Base-by-base conservation (phyloP, 2,113 vertebrate genomes). In the Nettapus auritus region DNA sequence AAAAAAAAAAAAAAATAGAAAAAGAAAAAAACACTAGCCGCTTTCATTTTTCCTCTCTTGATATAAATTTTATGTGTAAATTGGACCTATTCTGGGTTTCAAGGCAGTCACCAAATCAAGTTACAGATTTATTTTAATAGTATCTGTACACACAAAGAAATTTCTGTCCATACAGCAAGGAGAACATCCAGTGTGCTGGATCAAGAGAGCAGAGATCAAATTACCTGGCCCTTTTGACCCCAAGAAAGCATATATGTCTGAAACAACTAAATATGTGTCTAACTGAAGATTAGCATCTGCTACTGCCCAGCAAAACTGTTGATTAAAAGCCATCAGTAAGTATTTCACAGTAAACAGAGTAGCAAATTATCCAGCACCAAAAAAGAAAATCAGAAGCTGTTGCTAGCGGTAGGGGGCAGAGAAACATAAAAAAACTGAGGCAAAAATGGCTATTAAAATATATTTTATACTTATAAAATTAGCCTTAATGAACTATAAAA, bases 401-500 rank as follows among this genome's bases (percentile, higher is more conserved):
- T 77, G 25, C 73, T 86, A 93, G 88, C 71, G 40, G 69, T 93
- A 96, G 95, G 91, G 88, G 76, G 91, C 85, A 94, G 80, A 94
- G 57, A 95, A 87, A 93, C 73, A 90, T 74, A 56, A 66, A 70
- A 70, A 57, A 36, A 25, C 10, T 29, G 9, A 71, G 12, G 33
- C 13, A 84, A 68, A 96, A 92, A 34, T 38, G 16, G 42, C 69
- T 87, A 75, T 34, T 81, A 88, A 95, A 94, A 90, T 71, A 56
- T 46, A 89, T 81, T 88, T 89, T 86, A 55, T 36, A 62, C 42
- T 90, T 91, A 75, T 75, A 86, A 94, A 97, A 94, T 90, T 86
- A 95, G 56, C 77, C 57, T 86, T 88, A 90, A 94, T 93, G 92
- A 95, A 84, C 88, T 94, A 90, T 71, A 90, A 95, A 95, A 94